Evolutionary conservation across 2,113 vertebrate genomes (phyloP), one percentile per base, ranked within the genome.

Genomic region (Polypterus bichir): DNA sequence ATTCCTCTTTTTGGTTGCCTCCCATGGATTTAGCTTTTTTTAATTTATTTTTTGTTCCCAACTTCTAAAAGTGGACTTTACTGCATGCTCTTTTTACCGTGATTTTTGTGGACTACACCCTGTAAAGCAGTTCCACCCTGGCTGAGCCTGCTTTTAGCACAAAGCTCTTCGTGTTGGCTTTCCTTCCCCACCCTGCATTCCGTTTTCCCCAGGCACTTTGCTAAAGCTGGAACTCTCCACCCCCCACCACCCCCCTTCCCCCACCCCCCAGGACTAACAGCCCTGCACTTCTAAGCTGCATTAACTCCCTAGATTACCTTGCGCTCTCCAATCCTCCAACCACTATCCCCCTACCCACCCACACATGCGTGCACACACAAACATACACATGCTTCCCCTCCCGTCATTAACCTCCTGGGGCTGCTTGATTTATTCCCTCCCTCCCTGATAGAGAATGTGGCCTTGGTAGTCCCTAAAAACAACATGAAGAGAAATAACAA

Each of bases 171-270:
- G 68, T 84, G 84, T 85, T 81, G 81, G 74, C 84, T 86, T 89
- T 82, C 85, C 84, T 87, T 90, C 86, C 83, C 84, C 88, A 87
- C 89, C 88, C 88, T 83, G 76, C 89, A 86, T 90, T 91, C 89
- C 79, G 69, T 71, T 86, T 91, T 86, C 89, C 86, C 84, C 81
- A 81, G 77, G 77, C 79, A 84, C 79, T 78, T 74, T 70, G 77
- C 83, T 79, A 78, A 66, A 65, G 44, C 71, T 75, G 48, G 64
- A 78, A 68, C 66, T 80, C 76, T 71, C 74, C 79, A 69, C 75
- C 70, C 63, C 76, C 72, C 59, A 67, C 66, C 72, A 69, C 8
- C 64, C 63, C 71, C 70, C 72, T 76, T 51, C 62, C 51, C 49
- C 53, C 57, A 27, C 10, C 64, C 46, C 57, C 46, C 62, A 48